Evolutionary conservation across 1,140 invertebrate genomes (phyloP).

Genomic region (Saccostrea cuccullata): DNA sequence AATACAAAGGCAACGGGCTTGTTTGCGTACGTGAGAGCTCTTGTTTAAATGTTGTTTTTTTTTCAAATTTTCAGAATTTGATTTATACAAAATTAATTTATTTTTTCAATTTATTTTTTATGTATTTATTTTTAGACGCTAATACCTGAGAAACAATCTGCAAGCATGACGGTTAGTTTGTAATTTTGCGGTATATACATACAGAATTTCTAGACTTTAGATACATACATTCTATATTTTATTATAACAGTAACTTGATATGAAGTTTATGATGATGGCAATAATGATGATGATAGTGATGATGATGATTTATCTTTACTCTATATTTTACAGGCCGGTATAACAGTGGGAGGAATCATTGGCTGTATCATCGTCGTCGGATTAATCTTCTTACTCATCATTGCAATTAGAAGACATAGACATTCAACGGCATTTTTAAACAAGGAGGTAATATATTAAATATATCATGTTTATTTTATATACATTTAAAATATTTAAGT

Average conservation of each 20-base stretch:
- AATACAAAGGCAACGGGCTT: background rate
- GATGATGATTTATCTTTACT: background rate
- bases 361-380: background rate
- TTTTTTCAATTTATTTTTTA: background rate
- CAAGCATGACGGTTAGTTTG: background rate
- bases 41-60: background rate
- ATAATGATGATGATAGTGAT: no score
- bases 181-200: no score
- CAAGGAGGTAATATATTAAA: background rate
- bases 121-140: background rate
- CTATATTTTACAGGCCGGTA: background rate
- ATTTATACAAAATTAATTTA: background rate
- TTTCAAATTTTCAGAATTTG: background rate
- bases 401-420: background rate
- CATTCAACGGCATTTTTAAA: background rate
- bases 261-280: no score
- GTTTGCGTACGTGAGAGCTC: background rate
- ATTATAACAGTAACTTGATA: no score
- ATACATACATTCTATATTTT: no score
- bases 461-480: no score
- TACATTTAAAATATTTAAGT: no score
- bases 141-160: background rate
- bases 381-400: background rate
- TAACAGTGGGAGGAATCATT: background rate
- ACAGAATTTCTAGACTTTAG: no score